Evolutionary conservation across 2,888 invertebrate species (phyloP).

Genomic region (Bursaphelenchus okinawaensis): DNA sequence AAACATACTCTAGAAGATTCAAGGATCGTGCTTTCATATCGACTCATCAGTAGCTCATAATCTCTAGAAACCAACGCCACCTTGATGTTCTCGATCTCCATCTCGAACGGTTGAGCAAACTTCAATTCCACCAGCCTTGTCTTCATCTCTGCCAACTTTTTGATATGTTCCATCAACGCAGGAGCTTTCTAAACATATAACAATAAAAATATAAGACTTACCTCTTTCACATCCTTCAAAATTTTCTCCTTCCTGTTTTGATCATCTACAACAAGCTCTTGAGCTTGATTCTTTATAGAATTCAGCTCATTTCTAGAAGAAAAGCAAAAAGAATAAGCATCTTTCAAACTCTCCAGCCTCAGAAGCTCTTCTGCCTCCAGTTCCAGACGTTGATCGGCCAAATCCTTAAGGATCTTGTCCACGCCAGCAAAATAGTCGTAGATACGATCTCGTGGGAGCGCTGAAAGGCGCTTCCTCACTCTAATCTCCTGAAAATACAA

Average conservation of each 20-base stretch:
- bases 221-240: slow-evolving; percentile 1
- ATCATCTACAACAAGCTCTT: background rate
- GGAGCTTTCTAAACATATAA: slow-evolving; percentile 8
- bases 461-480: slow-evolving; percentile 19
- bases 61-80: background rate
- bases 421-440: slow-evolving; percentile 27
- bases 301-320: background rate
- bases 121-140: background rate
- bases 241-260: background rate
- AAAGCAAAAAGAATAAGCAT: background rate
- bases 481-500: slow-evolving; percentile 7
- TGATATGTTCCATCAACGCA: background rate
- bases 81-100: background rate
- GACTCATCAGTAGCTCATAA: background rate
- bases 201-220: background rate
- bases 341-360: background rate
- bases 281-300: background rate
- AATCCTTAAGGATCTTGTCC: slow-evolving; percentile 19
- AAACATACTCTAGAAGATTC: background rate
- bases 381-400: slow-evolving; percentile 19
- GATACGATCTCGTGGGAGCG: slow-evolving; percentile 22
- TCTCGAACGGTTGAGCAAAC: background rate
- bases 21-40: background rate
- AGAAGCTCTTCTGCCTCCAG: slow-evolving; percentile 19
- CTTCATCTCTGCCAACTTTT: background rate